These are phyloP conservation scores for Lasius platythorax DNA, from an alignment of 2,888 invertebrate species.

Conservation along the genomic window DNA sequence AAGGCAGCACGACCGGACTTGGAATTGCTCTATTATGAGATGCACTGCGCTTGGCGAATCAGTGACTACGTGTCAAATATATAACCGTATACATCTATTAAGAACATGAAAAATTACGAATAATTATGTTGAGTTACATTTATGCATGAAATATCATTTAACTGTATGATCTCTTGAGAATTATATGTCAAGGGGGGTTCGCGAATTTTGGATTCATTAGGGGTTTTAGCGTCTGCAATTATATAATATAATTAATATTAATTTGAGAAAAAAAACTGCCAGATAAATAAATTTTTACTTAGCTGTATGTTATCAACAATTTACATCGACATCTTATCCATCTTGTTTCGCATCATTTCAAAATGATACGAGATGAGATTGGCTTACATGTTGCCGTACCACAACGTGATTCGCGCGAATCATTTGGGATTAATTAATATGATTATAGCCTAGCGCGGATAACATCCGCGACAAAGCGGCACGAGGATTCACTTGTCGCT, in stretches of 20 bases:
- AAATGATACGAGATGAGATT: neutral
- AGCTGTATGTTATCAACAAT: neutral
- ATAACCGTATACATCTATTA: neutral
- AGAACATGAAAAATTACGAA: neutral
- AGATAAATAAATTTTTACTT: neutral
- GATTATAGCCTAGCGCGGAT: neutral
- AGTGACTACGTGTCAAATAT: neutral
- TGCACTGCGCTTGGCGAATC: neutral
- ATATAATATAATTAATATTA: neutral
- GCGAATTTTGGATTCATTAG: neutral
- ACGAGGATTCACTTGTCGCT: slow-evolving; percentile 24
- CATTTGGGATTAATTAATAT: neutral
- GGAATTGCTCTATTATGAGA: slow-evolving; percentile 65
- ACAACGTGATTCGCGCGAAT: neutral
- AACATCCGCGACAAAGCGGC: neutral
- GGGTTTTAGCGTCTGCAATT: neutral
- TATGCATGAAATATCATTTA: neutral
- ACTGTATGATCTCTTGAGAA: neutral
- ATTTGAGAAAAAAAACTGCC: neutral
- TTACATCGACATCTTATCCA: neutral
- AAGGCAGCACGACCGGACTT: slow-evolving; percentile 44
- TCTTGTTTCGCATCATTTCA: neutral
- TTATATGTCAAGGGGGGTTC: neutral
- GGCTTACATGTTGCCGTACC: neutral
- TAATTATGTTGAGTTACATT: neutral